phyloP scores from a whole-genome alignment of 2,113 vertebrate species.

The Puffinus mauretanicus region DNA sequence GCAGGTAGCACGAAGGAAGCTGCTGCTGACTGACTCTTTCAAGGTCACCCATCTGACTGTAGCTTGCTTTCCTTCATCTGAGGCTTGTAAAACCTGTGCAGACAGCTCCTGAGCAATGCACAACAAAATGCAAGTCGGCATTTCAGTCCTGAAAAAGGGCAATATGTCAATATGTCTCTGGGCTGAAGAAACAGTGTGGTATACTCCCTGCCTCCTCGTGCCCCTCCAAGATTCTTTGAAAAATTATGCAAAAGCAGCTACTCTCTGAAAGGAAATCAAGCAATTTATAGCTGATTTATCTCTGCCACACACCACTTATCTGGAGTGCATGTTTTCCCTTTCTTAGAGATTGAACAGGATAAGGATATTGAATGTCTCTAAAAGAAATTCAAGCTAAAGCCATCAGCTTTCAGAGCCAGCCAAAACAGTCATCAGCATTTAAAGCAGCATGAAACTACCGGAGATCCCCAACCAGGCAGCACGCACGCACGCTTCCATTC shows the following conservation, averaged over 20 bases:
- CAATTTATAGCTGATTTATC: neutral
- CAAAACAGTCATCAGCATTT: neutral
- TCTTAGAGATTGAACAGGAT: neutral
- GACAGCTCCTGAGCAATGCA: neutral
- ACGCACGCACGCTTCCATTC: neutral
- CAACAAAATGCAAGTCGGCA: neutral
- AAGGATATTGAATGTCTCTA: neutral
- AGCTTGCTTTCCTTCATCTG: neutral
- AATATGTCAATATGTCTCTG: neutral
- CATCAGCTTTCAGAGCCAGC: neutral
- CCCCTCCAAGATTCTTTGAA: neutral
- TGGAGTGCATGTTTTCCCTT: neutral
- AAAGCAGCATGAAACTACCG: neutral
- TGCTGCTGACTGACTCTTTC: neutral
- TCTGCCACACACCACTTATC: neutral
- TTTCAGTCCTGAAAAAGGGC: neutral
- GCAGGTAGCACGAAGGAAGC: neutral
- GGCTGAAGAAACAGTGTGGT: neutral
- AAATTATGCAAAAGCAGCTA: neutral
- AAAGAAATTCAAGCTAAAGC: neutral
- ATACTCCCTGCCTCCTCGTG: neutral
- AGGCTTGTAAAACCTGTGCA: neutral
- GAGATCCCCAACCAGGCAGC: neutral
- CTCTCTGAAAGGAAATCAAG: neutral
- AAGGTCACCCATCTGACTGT: neutral